Percentiles rank a stretch among this genome's conserved stretches.
Evolutionary conservation across 35 echinoderm and acorn worm species (phyloP).

Genomic region (Lytechinus variegatus): DNA sequence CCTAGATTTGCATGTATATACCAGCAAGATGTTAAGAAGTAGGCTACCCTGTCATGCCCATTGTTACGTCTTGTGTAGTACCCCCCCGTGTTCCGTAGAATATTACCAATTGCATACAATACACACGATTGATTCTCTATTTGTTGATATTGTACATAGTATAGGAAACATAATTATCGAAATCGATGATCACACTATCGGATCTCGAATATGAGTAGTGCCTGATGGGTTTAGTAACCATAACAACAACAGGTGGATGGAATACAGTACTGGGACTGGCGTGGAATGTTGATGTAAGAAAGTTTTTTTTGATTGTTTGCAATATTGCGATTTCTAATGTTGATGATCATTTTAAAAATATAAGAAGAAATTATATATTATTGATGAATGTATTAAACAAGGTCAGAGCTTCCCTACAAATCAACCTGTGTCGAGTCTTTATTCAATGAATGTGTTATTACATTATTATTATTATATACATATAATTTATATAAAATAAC

Average conservation of each 20-base stretch:
- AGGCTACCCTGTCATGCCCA: background rate
- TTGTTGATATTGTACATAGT: slow-evolving; percentile 6
- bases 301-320: background rate
- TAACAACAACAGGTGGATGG: background rate
- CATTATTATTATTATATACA: too few relatives aligned
- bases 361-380: slow-evolving; percentile 36
- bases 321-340: background rate
- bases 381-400: slow-evolving; percentile 27
- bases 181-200: background rate
- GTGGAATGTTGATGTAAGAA: background rate
- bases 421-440: background rate
- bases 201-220: background rate
- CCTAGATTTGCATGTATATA: background rate
- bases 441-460: background rate
- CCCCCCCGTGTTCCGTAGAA: background rate
- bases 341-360: background rate
- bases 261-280: background rate
- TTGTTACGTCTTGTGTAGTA: background rate
- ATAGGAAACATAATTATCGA: background rate
- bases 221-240: background rate
- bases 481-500: too few relatives aligned
- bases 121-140: background rate
- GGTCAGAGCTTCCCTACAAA: slow-evolving; percentile 29
- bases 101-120: background rate
- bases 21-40: background rate